A percentile compares a stretch with the other conserved stretches of the same genome.
Conservation (phyloP, 2,888 invertebrate species). For the Mimas tiliae region DNA sequence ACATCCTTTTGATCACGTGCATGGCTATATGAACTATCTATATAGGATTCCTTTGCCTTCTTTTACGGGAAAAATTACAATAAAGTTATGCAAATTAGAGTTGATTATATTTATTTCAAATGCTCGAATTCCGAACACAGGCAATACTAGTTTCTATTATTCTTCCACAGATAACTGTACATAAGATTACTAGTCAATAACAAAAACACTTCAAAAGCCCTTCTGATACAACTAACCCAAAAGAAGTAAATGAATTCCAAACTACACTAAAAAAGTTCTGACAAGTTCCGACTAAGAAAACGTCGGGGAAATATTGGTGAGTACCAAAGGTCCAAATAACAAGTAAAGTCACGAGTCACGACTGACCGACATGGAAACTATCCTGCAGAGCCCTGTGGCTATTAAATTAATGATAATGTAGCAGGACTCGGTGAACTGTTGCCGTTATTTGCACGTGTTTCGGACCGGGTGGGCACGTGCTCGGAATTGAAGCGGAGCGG, state of each 20-base stretch:
- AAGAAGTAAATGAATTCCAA: background rate
- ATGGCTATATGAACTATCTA: no score
- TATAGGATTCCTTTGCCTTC: no score
- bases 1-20: no score
- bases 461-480: conserved; percentile 46
- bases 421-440: conserved; percentile 56
- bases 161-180: no score
- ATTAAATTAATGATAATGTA: conserved; percentile 75
- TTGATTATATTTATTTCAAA: no score
- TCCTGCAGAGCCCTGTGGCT: conserved; percentile 49
- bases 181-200: background rate
- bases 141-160: background rate
- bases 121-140: background rate
- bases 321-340: conserved; percentile 32
- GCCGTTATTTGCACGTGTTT: conserved; percentile 73
- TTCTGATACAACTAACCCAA: background rate
- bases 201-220: background rate
- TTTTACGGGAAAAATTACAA: no score
- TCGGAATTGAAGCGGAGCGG: conserved; percentile 45
- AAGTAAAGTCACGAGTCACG: conserved; percentile 59
- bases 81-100: no score
- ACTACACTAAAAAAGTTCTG: conserved; percentile 11
- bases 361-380: conserved; percentile 48
- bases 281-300: background rate
- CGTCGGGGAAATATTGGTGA: conserved; percentile 16